phyloP scores from a whole-genome alignment of 2,888 invertebrate genomes.

The Agrochola lychnidis region DNA sequence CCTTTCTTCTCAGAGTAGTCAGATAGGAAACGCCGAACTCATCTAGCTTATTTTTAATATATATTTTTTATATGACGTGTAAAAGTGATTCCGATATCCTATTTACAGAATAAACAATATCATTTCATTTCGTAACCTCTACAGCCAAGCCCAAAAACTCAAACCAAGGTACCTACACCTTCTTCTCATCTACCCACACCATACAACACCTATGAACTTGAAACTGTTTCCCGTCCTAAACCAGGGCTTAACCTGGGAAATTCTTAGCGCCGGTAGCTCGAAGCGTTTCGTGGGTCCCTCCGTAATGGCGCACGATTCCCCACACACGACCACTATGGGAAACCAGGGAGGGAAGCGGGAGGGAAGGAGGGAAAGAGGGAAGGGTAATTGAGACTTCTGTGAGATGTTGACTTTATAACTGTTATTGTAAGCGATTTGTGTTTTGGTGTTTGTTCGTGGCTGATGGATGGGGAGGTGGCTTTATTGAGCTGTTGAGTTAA shows the following conservation, averaged over 20 bases:
- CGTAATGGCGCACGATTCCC: slow-evolving; percentile 81
- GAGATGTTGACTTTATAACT: slow-evolving; percentile 73
- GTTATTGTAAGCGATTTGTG: slow-evolving; percentile 60
- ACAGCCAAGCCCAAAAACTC: not conserved
- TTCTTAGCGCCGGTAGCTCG: slow-evolving; percentile 72
- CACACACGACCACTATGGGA: slow-evolving; percentile 82
- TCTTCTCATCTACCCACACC: not conserved
- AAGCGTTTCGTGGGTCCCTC: slow-evolving; percentile 81
- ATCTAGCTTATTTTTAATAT: no score
- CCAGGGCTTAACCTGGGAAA: slow-evolving; percentile 72
- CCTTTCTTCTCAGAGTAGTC: no score
- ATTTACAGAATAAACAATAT: no score
- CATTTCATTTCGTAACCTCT: no score
- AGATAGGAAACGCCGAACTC: no score
- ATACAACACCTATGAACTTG: slow-evolving; percentile 35
- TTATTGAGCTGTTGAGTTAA: not conserved
- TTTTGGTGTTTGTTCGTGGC: slow-evolving; percentile 44
- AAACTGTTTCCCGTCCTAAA: slow-evolving; percentile 59
- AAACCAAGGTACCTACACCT: not conserved
- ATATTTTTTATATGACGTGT: no score
- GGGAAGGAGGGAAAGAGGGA: slow-evolving; percentile 33
- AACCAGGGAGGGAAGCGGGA: slow-evolving; percentile 65
- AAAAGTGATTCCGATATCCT: no score
- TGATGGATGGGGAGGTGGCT: slow-evolving; percentile 27
- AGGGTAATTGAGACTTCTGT: slow-evolving; percentile 77